A percentile compares a stretch with the other conserved stretches of the same genome.
These are phyloP conservation scores for Genyomyrus donnyi DNA, from an alignment of 2,113 vertebrate species.

Conservation along the genomic window DNA sequence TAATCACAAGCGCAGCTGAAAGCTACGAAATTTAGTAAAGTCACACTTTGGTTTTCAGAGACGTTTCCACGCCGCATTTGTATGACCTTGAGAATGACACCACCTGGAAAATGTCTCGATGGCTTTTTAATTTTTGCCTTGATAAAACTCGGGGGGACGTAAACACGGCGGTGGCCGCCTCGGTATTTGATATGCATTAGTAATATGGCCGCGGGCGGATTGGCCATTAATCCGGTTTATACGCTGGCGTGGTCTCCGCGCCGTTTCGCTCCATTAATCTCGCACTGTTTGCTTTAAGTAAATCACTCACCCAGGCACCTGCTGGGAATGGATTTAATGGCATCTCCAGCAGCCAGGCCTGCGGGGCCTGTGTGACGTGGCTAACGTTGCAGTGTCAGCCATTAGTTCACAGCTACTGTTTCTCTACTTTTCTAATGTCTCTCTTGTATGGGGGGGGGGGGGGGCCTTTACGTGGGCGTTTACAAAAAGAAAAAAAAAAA, in stretches of 20 bases:
- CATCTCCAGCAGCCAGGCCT: constrained; percentile 30
- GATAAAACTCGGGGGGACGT: neutral
- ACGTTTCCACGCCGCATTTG: neutral
- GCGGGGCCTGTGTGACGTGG: constrained; percentile 30
- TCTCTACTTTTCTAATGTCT: constrained; percentile 5
- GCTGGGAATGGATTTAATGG: constrained; percentile 51
- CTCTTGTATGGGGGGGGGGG: neutral
- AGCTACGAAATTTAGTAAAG: neutral
- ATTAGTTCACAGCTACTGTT: constrained; percentile 36
- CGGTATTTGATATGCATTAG: constrained; percentile 29
- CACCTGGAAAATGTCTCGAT: neutral
- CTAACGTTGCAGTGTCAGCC: constrained; percentile 44
- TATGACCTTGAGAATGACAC: neutral
- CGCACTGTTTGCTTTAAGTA: constrained; percentile 50
- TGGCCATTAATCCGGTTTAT: constrained; percentile 26
- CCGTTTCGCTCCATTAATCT: constrained; percentile 54
- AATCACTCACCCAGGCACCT: constrained; percentile 50
- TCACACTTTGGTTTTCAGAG: neutral
- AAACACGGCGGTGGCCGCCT: neutral
- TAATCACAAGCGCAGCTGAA: neutral
- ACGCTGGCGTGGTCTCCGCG: constrained; percentile 23
- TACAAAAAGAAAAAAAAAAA: neutral
- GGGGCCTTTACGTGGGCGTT: neutral
- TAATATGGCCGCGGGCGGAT: constrained; percentile 38
- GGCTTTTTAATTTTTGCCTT: neutral